A percentile compares a stretch with the other conserved stretches of the same genome.
Conservation (phyloP, 2,797 vertebrate genomes). For the Danio choprae region DNA sequence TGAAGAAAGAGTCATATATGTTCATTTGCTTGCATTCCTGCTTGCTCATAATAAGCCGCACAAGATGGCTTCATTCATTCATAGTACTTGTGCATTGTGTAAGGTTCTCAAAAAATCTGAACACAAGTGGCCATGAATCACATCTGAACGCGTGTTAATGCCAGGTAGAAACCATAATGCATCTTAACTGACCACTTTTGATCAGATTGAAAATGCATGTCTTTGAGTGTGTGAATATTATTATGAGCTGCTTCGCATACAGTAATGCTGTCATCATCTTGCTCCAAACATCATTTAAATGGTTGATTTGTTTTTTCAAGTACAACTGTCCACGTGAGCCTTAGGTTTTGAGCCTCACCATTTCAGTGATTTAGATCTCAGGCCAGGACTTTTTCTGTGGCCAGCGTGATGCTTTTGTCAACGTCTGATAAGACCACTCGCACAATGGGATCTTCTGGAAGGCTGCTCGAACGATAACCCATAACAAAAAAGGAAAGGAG, state of each 20-base stretch:
- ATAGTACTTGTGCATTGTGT: no score
- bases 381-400: slow-evolving; percentile 37
- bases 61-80: no score
- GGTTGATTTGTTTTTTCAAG: slow-evolving; percentile 22
- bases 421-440: slow-evolving; percentile 53
- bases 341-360: slow-evolving; percentile 42
- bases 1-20: background rate
- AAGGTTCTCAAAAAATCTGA: no score
- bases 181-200: no score
- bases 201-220: no score
- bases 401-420: slow-evolving; percentile 41
- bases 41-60: no score
- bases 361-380: slow-evolving; percentile 48
- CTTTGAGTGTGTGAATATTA: no score
- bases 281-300: slow-evolving; percentile 27
- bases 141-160: no score
- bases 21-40: no score
- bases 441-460: slow-evolving; percentile 56
- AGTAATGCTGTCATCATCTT: slow-evolving; percentile 16
- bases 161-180: no score
- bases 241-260: background rate
- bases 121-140: no score
- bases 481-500: slow-evolving; percentile 56
- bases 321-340: slow-evolving; percentile 21
- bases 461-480: slow-evolving; percentile 53